Conservation (phyloP, 2,113 vertebrate species). For the Castor canadensis region DNA sequence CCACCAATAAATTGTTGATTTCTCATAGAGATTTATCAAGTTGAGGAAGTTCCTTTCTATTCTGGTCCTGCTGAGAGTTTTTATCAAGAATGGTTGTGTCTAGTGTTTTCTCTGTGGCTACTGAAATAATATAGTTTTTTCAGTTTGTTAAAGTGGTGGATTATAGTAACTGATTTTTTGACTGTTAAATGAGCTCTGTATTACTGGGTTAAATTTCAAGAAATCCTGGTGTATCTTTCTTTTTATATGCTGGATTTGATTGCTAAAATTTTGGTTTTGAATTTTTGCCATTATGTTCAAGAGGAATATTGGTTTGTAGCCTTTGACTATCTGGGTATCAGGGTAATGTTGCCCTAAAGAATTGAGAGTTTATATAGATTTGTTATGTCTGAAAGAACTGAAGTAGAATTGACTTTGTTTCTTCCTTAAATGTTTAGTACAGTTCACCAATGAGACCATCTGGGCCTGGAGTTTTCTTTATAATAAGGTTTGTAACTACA, state of each 20-base stretch:
- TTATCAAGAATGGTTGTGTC: background rate
- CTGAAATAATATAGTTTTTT: background rate
- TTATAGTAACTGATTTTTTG: background rate
- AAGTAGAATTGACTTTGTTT: background rate
- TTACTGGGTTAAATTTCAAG: background rate
- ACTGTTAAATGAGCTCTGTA: background rate
- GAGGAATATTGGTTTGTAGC: background rate
- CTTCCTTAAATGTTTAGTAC: too few species aligned
- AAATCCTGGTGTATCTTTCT: background rate
- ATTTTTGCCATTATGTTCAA: background rate
- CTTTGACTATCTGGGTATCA: background rate
- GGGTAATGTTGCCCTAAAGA: background rate
- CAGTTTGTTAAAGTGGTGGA: background rate
- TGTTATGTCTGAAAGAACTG: conserved; percentile 5
- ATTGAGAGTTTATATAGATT: background rate
- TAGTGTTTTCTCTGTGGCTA: background rate
- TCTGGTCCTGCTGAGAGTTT: background rate
- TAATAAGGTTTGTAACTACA: background rate
- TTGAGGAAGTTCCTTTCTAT: background rate
- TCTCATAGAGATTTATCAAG: background rate
- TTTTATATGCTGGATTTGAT: background rate
- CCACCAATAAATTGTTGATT: background rate
- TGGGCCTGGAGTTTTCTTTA: background rate
- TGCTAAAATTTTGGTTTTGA: background rate
- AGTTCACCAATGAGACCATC: background rate